These are phyloP conservation scores for Amphilophus citrinellus DNA, from an alignment of 2,113 vertebrate species.

Conservation along the genomic window DNA sequence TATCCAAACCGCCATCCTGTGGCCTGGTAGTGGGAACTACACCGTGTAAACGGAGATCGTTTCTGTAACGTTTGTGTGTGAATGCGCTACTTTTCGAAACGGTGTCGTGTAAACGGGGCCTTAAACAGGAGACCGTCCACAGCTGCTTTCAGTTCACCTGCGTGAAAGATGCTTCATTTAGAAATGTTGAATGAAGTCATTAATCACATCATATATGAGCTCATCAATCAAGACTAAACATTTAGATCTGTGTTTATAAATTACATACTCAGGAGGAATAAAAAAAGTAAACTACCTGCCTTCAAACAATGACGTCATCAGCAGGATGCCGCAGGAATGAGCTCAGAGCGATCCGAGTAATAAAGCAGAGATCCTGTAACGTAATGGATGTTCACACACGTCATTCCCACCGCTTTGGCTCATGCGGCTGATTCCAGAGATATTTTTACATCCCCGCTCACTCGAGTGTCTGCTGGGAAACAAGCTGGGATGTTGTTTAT, in stretches of 20 bases:
- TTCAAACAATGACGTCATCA: background rate
- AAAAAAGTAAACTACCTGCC: background rate
- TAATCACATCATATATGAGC: background rate
- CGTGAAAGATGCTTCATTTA: too few species aligned
- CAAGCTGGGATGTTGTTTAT: conserved; percentile 9
- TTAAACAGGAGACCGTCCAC: too few species aligned
- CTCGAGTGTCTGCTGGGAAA: background rate
- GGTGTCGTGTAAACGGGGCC: too few species aligned
- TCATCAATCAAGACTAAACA: too few species aligned
- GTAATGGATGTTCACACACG: background rate
- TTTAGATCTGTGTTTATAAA: too few species aligned
- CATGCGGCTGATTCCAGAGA: background rate
- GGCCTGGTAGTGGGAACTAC: too few species aligned
- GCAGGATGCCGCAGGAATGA: background rate
- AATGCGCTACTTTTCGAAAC: too few species aligned
- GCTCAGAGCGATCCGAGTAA: background rate
- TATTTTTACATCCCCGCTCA: background rate
- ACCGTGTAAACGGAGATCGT: too few species aligned
- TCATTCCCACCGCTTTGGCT: background rate
- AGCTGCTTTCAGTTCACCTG: too few species aligned
- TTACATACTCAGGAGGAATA: too few species aligned
- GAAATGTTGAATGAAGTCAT: background rate
- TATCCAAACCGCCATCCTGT: too few species aligned
- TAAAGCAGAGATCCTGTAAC: background rate
- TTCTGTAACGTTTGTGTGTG: too few species aligned